phyloP scores from a whole-genome alignment of 2,113 vertebrate species.

The Halcyon senegalensis region DNA sequence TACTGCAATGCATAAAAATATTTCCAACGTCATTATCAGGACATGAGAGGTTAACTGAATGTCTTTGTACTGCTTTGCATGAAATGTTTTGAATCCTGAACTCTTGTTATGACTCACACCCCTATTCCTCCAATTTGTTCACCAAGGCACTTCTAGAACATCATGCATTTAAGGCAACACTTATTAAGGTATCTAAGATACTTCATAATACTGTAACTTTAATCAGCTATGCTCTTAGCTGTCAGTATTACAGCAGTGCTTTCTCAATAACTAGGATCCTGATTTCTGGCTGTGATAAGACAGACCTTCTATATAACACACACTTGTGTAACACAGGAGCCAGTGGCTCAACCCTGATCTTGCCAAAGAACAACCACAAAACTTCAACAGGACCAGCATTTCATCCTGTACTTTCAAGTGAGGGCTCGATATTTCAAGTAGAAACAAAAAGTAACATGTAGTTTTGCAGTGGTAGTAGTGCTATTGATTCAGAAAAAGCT shows the following conservation, averaged over 20 bases:
- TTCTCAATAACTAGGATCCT: background rate
- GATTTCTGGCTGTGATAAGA: slow-evolving; percentile 1
- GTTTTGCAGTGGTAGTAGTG: background rate
- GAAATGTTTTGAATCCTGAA: background rate
- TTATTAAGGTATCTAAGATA: background rate
- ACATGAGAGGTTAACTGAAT: slow-evolving; percentile 18
- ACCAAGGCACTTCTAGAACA: background rate
- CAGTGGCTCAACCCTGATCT: background rate
- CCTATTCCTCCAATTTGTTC: slow-evolving; percentile 8
- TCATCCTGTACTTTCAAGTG: background rate
- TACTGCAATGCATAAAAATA: background rate
- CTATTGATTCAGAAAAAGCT: background rate
- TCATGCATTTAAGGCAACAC: background rate
- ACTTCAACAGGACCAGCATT: background rate
- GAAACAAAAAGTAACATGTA: background rate
- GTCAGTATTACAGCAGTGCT: background rate
- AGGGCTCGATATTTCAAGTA: background rate
- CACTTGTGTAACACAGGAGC: background rate
- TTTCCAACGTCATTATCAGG: background rate
- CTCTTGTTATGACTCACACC: slow-evolving; percentile 17
- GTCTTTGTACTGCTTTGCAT: background rate
- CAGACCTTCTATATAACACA: background rate
- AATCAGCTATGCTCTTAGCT: background rate
- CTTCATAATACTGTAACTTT: background rate
- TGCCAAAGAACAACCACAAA: background rate